Evolutionary conservation across 2,888 invertebrate genomes (phyloP), one percentile per base, ranked within the genome.

Genomic region (Orthonevra nobilis): DNA sequence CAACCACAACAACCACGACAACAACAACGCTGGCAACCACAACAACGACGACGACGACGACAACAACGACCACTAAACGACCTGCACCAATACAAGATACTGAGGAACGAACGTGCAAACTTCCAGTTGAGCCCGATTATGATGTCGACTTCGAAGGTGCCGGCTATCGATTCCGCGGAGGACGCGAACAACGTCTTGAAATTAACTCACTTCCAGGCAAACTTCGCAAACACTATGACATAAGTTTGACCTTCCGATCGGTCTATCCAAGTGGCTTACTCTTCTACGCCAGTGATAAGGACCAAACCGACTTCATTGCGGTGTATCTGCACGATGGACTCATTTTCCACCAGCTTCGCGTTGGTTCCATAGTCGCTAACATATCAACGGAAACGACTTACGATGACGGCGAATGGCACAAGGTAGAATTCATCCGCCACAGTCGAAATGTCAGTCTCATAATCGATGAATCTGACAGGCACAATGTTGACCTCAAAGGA

Each of bases 351-450:
- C 89, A 91, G 2, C 94, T 94, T 14, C 83, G 81, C 0, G 83
- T 86, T 9, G 95, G 95, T 14, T 91, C 91, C 0, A 92, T 92
- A 3, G 90, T 91, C 0, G 92, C 91, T 0, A 84, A 90, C 0
- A 88, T 96, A 0, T 87, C 90, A 6, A 93, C 94, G 0, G 84
- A 89, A 0, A 86, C 87, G 7, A 88, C 88, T 1, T 92, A 94
- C 83, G 93, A 94, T 84, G 95, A 96, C 85, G 92, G 93, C 0
- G 88, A 91, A 48, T 97, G 97, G 97, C 97, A 97, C 86, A 90
- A 91, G 0, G 92, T 94, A 0, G 91, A 91, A 7, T 92, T 97
- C 83, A 91, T 91, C 14, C 90, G 96, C 26, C 90, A 91, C 30
- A 90, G 89, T 1, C 90, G 90, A 0, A 90, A 90, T 68, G 95